phyloP scores from a whole-genome alignment of 2,888 invertebrate genomes.

The Drosophila merina region DNA sequence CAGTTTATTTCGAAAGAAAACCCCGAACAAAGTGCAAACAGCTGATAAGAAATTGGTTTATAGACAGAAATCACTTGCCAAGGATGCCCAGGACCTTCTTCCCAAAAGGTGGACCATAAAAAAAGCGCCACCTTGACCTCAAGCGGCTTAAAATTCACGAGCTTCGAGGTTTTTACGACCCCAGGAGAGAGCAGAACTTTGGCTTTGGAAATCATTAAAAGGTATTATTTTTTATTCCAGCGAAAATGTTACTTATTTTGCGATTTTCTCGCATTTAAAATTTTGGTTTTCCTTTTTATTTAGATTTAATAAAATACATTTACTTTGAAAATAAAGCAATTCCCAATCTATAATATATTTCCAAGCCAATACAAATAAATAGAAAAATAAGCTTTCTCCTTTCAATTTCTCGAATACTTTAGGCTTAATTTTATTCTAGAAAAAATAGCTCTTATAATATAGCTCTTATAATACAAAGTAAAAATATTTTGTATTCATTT shows the following conservation, averaged over 20 bases:
- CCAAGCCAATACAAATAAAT: background rate
- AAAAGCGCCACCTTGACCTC: background rate
- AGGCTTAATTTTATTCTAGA: background rate
- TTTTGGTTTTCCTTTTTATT: background rate
- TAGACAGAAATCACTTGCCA: constrained; percentile 11
- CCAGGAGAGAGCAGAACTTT: background rate
- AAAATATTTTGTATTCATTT: constrained; percentile 7
- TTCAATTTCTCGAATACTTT: background rate
- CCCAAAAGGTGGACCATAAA: constrained; percentile 9
- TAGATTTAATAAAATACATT: background rate
- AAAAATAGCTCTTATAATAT: background rate
- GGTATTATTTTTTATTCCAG: background rate
- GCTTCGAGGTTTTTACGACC: constrained; percentile 13
- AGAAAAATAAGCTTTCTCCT: background rate
- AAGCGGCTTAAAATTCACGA: constrained; percentile 20
- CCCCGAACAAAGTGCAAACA: constrained; percentile 15
- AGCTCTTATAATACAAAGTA: background rate
- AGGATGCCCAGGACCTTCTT: background rate
- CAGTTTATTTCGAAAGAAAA: background rate
- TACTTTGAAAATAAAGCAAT: background rate
- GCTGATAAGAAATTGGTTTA: constrained; percentile 30
- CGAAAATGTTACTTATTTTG: background rate
- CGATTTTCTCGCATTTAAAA: background rate
- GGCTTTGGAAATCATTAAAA: background rate
- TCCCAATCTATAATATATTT: background rate